These are phyloP conservation scores for Notodonta dromedarius DNA, from an alignment of 2,888 invertebrate species.

Conservation along the genomic window DNA sequence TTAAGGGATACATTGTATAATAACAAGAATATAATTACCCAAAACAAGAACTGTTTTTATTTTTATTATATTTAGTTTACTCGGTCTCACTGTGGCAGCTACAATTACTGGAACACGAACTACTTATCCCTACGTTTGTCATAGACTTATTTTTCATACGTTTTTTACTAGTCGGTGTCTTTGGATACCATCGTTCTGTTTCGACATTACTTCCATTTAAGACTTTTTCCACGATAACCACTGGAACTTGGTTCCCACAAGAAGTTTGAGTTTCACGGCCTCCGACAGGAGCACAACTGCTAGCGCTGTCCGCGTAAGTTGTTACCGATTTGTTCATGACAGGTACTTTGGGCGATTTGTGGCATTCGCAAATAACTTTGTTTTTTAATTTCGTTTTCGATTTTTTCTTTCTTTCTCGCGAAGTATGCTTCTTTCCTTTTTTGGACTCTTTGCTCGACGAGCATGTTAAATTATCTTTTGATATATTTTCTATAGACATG, in stretches of 20 bases:
- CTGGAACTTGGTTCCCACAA: conserved; percentile 6
- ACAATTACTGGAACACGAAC: conserved; percentile 27
- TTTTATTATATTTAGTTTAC: conserved; percentile 34
- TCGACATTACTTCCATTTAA: conserved; percentile 7
- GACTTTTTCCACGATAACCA: neutral
- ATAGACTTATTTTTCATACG: conserved; percentile 17
- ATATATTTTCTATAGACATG: conserved; percentile 4
- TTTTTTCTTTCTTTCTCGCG: neutral
- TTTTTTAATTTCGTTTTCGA: conserved; percentile 15
- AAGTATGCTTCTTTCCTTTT: conserved; percentile 1
- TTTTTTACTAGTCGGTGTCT: conserved; percentile 15
- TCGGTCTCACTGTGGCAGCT: conserved; percentile 27
- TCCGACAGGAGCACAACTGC: conserved; percentile 26
- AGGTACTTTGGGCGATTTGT: conserved; percentile 13
- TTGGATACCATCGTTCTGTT: conserved; percentile 25
- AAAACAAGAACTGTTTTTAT: conserved; percentile 51
- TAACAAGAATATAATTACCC: conserved; percentile 80
- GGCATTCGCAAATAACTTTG: conserved; percentile 34
- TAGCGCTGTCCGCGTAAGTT: conserved; percentile 49
- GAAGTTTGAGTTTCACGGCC: conserved; percentile 43
- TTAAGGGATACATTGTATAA: conserved; percentile 78
- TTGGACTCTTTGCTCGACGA: neutral
- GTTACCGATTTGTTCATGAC: conserved; percentile 48
- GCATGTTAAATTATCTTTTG: neutral
- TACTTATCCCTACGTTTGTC: conserved; percentile 12